Percentiles rank a stretch among this genome's conserved stretches.
phyloP scores from a whole-genome alignment of 1,140 invertebrate species.

The Drosophila pallidifrons region DNA sequence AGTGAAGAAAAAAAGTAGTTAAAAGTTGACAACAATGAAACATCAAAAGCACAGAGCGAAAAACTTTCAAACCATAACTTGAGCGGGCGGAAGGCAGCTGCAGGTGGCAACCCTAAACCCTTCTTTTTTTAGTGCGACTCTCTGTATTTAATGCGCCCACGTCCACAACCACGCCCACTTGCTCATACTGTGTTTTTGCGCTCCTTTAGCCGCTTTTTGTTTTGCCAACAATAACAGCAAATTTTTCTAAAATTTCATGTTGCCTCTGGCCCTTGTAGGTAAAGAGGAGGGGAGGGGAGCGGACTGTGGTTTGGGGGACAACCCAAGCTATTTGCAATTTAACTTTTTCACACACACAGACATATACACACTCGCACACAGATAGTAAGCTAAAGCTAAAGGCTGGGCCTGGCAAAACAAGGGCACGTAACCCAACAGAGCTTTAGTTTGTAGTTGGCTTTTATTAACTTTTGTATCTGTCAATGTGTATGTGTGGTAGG shows the following conservation, averaged over 20 bases:
- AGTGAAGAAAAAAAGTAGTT: conserved; percentile 68
- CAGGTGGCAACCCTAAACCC: conserved; percentile 55
- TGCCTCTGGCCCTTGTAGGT: conserved; percentile 16
- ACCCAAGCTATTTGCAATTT: conserved; percentile 80
- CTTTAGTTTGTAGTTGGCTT: conserved; percentile 82
- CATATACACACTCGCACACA: conserved; percentile 24
- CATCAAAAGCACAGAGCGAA: conserved; percentile 66
- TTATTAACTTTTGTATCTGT: conserved; percentile 77
- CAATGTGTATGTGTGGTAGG: neutral
- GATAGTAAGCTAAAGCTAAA: conserved; percentile 15
- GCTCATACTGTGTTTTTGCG: conserved; percentile 18
- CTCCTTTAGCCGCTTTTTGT: conserved; percentile 62
- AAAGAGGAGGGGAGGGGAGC: neutral
- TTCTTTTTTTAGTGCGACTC: conserved; percentile 59
- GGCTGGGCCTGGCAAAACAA: conserved; percentile 58
- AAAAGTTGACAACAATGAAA: conserved; percentile 83
- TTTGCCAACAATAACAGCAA: conserved; percentile 78
- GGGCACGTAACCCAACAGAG: conserved; percentile 67
- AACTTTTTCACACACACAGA: conserved; percentile 59
- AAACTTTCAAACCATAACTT: conserved; percentile 57
- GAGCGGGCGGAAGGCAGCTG: neutral
- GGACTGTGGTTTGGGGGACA: conserved; percentile 23
- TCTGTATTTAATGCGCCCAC: conserved; percentile 62
- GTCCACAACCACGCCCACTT: conserved; percentile 28
- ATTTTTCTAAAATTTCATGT: conserved; percentile 82